These are phyloP conservation scores for Drosophila macrothrix DNA, from an alignment of 2,888 invertebrate species.

Conservation along the genomic window DNA sequence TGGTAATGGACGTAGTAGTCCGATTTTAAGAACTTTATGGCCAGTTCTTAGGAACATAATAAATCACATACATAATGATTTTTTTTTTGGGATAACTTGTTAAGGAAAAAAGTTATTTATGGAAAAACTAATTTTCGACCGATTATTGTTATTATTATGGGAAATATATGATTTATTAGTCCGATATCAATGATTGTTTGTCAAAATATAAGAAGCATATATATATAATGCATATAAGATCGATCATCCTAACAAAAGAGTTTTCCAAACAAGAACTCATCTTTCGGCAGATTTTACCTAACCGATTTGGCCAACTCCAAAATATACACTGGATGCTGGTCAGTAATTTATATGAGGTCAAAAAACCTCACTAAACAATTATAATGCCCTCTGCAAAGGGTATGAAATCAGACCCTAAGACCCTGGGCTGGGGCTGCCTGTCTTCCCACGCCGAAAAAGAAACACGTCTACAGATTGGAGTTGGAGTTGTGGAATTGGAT, in stretches of 20 bases:
- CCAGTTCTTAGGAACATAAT: too few species aligned
- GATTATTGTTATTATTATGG: background rate
- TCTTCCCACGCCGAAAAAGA: constrained; percentile 56
- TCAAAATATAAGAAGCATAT: background rate
- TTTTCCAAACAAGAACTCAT: background rate
- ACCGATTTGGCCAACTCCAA: background rate
- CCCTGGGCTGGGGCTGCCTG: constrained; percentile 13
- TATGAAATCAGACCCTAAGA: background rate
- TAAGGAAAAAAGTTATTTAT: background rate
- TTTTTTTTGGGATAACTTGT: background rate
- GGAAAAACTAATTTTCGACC: background rate
- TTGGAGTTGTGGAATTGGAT: constrained; percentile 19
- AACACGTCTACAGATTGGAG: background rate
- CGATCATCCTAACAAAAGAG: background rate
- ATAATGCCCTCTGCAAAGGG: background rate
- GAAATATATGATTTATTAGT: too few species aligned
- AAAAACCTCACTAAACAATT: background rate
- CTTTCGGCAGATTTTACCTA: background rate
- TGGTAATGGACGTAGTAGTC: too few species aligned
- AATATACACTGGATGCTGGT: background rate
- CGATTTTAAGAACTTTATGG: too few species aligned
- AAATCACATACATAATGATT: too few species aligned
- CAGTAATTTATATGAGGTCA: background rate
- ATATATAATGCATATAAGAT: background rate
- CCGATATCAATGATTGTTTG: background rate